Conservation (phyloP, 2,113 vertebrate genomes). For the Setophaga petechia region DNA sequence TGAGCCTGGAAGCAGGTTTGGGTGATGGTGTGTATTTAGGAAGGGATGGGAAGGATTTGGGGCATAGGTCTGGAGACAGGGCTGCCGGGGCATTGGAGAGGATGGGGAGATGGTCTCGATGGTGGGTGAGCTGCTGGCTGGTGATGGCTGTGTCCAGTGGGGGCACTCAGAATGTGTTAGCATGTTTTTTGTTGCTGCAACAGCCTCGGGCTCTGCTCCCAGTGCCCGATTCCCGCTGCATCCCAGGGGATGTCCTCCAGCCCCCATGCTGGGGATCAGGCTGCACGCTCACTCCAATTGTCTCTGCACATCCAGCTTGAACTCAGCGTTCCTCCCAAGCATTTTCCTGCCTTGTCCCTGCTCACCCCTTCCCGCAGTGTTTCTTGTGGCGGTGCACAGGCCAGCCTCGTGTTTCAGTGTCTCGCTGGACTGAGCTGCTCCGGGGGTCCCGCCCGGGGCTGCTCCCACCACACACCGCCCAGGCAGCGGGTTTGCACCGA, state of each 20-base stretch:
- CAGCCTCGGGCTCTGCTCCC: rapidly evolving
- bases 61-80: neutral
- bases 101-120: neutral
- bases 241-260: neutral
- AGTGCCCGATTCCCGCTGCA: neutral
- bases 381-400: rapidly evolving
- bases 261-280: neutral
- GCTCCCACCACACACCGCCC: neutral
- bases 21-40: rapidly evolving
- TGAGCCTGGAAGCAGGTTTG: rapidly evolving
- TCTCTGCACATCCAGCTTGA: neutral
- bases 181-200: rapidly evolving
- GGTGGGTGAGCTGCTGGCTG: neutral
- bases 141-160: neutral
- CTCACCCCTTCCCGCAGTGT: rapidly evolving
- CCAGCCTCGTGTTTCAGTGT: neutral
- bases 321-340: neutral
- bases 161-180: neutral
- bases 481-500: too few species aligned
- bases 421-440: neutral
- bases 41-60: neutral
- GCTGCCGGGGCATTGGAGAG: neutral
- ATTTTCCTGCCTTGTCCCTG: neutral
- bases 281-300: rapidly evolving
- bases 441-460: neutral